Base-by-base conservation (phyloP, 2,888 invertebrate genomes). In the Thumatha senex region DNA sequence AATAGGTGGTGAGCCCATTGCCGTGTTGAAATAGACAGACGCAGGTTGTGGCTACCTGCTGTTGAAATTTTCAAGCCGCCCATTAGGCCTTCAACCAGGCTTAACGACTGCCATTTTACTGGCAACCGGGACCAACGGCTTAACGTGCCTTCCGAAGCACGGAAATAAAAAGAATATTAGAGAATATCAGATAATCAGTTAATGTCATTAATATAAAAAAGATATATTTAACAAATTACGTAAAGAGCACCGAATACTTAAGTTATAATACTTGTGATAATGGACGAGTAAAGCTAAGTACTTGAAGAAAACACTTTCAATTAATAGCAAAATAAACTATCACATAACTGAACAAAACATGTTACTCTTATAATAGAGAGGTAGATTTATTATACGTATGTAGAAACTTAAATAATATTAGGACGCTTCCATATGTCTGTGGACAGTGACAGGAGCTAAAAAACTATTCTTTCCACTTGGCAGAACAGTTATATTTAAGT, bases 381-480 rank as follows among this genome's bases (percentile, higher is more conserved):
- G 78, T 88, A 89, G 89, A 76, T 80, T 67, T 61, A 56, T 65
- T 10, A 11, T 31, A 31, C 31, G 31, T 31, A 31, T 31, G 31
- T 31, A 31, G 8, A 44, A 54, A 51, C 61, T 56, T 61, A 52
- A 51, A 36, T 50, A 55, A 71, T 24, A 24, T 77, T 93, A 94
- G 58, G 94, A 94, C 30, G 96, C 95, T 80, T 97, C 97, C 96
- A 97, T 96, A 78, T 96, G 94, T 70, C 96, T 93, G 81, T 98
- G 97, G 50, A 98, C 97, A 46, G 96, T 97, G 29, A 97, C 97
- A n/a, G 97, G 96, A 41, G 96, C 97, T 69, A 97, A 91, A 57
- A 97, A 94, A 80, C 87, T 89, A 65, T 91, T 92, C 63, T 90
- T 92, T 12, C 92, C 93, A 52, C 93, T 89, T 10, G 93, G 92